Conservation (phyloP, 2,113 vertebrate species). For the Catharus minimus region DNA sequence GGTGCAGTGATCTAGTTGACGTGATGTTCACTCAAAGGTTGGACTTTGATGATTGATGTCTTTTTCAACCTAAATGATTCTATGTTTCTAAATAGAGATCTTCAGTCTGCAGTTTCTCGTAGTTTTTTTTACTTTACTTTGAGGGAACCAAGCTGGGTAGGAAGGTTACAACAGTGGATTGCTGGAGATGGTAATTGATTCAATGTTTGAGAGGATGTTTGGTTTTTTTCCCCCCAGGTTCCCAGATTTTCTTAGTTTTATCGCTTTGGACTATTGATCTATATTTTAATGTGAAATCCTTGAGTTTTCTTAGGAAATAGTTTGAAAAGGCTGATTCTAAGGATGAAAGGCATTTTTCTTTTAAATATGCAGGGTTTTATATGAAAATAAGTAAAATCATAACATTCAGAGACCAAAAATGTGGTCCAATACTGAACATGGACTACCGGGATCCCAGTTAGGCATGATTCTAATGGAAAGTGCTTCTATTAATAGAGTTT, state of each 20-base stretch:
- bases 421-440: background rate
- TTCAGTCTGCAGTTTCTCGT: background rate
- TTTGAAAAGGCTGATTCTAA: background rate
- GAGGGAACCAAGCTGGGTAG: background rate
- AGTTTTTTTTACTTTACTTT: constrained; percentile 8
- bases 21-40: background rate
- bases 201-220: background rate
- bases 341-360: background rate
- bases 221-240: background rate
- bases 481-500: background rate
- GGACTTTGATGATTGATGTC: background rate
- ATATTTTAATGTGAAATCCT: background rate
- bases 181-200: background rate
- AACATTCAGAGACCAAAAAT: background rate
- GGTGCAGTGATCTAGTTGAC: background rate
- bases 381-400: background rate
- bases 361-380: background rate
- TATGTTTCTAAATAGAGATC: background rate
- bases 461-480: background rate
- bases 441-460: background rate
- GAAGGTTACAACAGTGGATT: background rate
- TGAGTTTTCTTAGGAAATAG: background rate
- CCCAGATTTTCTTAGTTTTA: background rate
- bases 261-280: background rate
- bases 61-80: background rate